Evolutionary conservation across 37 sponge, comb jelly and placozoan genomes (phyloP).

Genomic region (Ianthella basta): DNA sequence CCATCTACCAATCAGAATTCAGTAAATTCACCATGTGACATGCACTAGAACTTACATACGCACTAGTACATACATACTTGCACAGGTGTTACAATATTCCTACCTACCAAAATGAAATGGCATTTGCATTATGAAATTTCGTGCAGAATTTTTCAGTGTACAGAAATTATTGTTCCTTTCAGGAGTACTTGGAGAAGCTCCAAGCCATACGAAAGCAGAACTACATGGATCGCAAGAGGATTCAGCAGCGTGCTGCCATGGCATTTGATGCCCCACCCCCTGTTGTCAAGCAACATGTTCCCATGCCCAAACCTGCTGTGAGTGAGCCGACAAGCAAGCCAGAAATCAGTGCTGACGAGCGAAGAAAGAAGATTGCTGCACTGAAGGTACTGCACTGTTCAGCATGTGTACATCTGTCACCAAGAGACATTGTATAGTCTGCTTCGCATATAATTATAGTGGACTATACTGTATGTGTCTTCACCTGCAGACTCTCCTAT

Average conservation of each 20-base stretch:
- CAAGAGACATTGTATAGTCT: background rate
- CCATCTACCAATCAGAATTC: no score
- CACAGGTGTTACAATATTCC: no score
- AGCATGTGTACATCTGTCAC: no score
- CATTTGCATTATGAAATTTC: no score
- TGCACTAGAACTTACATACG: no score
- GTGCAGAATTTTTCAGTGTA: no score
- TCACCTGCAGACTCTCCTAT: background rate
- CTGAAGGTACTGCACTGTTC: constrained; percentile 92
- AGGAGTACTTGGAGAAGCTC: constrained; percentile 87
- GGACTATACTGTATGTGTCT: background rate
- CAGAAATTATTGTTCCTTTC: background rate
- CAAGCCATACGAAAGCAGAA: constrained; percentile 88
- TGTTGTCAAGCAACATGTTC: background rate
- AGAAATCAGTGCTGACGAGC: constrained; percentile 64
- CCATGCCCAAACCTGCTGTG: background rate
- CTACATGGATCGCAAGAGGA: constrained; percentile 78
- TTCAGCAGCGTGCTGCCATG: constrained; percentile 55
- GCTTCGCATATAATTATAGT: background rate
- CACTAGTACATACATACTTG: no score
- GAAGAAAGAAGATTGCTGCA: constrained; percentile 90
- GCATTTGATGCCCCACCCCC: background rate
- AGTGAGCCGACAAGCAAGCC: background rate
- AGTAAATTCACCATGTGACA: no score
- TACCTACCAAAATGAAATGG: no score